Evolutionary conservation across 2,113 vertebrate species (phyloP).

Genomic region (Pantherophis guttatus): DNA sequence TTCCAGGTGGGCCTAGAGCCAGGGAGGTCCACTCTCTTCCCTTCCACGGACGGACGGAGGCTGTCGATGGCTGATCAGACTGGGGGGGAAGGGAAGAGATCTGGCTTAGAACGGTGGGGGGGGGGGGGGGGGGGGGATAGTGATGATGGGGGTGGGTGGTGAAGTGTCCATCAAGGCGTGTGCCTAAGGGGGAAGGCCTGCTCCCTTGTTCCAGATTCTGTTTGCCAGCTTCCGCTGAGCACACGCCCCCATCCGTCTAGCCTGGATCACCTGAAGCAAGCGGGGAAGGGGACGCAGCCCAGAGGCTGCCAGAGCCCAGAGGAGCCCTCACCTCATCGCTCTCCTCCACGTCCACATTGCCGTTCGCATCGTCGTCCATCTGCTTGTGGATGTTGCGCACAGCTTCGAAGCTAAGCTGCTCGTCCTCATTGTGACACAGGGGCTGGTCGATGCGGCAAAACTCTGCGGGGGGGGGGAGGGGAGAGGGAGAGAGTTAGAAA

Average conservation of each 20-base stretch:
- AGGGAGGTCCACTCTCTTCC: background rate
- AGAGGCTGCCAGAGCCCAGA: too few species aligned
- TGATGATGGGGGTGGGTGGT: too few species aligned
- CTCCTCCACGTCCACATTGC: conserved; percentile 90
- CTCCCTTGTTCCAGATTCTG: background rate
- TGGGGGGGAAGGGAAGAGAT: background rate
- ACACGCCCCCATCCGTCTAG: background rate
- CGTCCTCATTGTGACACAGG: conserved; percentile 85
- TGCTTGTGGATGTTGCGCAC: conserved; percentile 94
- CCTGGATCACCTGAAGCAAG: background rate
- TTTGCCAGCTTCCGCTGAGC: background rate
- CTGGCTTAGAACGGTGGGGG: too few species aligned
- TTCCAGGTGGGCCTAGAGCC: background rate
- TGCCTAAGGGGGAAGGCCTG: background rate
- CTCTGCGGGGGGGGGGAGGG: conserved; percentile 69
- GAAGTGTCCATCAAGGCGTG: background rate
- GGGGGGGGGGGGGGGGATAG: too few species aligned
- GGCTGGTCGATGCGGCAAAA: conserved; percentile 88
- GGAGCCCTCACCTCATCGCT: conserved; percentile 84
- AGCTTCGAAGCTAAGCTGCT: conserved; percentile 87
- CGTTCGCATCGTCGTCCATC: conserved; percentile 97
- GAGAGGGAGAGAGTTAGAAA: too few species aligned
- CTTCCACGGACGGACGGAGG: background rate
- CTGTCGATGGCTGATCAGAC: too few species aligned
- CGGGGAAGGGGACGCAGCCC: background rate